phyloP scores from a whole-genome alignment of 1,140 invertebrate species.

The Drosophila auraria region DNA sequence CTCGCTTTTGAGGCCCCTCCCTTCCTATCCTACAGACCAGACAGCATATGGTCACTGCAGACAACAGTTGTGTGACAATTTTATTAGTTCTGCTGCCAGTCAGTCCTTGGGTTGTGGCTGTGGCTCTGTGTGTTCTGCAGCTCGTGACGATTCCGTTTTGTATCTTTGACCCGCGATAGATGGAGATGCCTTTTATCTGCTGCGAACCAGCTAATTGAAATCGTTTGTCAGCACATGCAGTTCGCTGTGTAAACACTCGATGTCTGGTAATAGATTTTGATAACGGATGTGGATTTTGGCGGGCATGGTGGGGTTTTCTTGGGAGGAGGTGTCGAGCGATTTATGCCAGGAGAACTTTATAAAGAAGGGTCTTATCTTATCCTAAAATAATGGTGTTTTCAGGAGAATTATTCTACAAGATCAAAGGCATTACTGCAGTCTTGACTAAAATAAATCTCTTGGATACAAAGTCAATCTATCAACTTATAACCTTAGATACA shows the following conservation, averaged over 20 bases:
- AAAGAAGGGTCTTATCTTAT: not conserved
- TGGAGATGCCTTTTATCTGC: slow-evolving; percentile 64
- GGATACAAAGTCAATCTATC: not conserved
- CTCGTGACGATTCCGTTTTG: slow-evolving; percentile 64
- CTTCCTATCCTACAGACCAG: not conserved
- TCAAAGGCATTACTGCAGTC: not conserved
- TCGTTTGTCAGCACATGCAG: slow-evolving; percentile 72
- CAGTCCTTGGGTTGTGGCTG: slow-evolving; percentile 34
- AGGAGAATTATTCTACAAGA: not conserved
- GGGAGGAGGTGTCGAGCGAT: slow-evolving; percentile 43
- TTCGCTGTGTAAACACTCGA: slow-evolving; percentile 62
- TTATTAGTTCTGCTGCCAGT: slow-evolving; percentile 62
- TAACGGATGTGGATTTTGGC: slow-evolving; percentile 56
- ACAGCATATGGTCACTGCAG: slow-evolving; percentile 59
- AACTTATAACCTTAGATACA: not conserved
- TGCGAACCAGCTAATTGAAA: slow-evolving; percentile 74
- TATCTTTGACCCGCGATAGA: slow-evolving; percentile 63
- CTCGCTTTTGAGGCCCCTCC: not conserved
- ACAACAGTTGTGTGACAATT: slow-evolving; percentile 69
- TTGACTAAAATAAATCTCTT: not conserved
- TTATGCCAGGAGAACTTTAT: slow-evolving; percentile 23
- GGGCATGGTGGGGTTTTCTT: slow-evolving; percentile 19
- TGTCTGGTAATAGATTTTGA: slow-evolving; percentile 57
- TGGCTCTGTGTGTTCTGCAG: slow-evolving; percentile 21
- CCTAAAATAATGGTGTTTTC: not conserved